Evolutionary conservation across 64 coral and sea anemone genomes (phyloP).

Genomic region (Pocillopora verrucosa): DNA sequence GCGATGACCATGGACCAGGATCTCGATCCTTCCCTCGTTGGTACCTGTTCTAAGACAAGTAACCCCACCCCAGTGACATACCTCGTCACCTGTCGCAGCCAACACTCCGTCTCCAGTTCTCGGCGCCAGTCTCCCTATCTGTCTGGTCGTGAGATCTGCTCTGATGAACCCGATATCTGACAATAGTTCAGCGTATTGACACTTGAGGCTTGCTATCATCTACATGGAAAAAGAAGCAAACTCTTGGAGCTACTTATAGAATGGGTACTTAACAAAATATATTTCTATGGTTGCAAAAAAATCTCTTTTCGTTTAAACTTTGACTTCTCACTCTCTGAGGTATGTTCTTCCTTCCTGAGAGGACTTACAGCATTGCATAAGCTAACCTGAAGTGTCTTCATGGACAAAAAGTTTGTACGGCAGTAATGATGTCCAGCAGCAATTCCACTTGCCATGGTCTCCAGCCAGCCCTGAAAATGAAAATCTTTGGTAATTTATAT

Average conservation of each 20-base stretch:
- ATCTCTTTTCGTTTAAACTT: too few relatives aligned
- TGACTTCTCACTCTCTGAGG: too few relatives aligned
- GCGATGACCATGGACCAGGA: too few relatives aligned
- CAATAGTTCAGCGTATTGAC: slow-evolving; percentile 76
- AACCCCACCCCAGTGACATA: slow-evolving; percentile 2
- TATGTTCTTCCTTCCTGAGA: too few relatives aligned
- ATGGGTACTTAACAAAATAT: too few relatives aligned
- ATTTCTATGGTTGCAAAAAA: too few relatives aligned
- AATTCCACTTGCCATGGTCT: slow-evolving; percentile 30
- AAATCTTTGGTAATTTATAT: background rate
- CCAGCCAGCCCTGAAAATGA: slow-evolving; percentile 53
- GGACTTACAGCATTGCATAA: background rate
- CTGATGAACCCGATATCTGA: slow-evolving; percentile 85
- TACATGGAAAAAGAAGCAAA: background rate
- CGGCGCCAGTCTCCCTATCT: slow-evolving; percentile 74
- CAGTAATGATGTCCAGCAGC: slow-evolving; percentile 65
- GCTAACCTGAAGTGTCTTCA: slow-evolving; percentile 83
- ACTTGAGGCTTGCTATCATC: slow-evolving; percentile 96
- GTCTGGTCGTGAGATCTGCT: slow-evolving; percentile 74
- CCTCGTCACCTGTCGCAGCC: slow-evolving; percentile 62
- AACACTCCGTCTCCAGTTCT: slow-evolving; percentile 88
- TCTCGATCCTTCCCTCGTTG: background rate
- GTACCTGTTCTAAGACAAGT: background rate
- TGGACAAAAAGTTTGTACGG: slow-evolving; percentile 69
- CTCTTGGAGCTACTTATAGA: background rate